These are phyloP conservation scores for Anastrepha ludens DNA, from an alignment of 1,140 invertebrate species.

Conservation along the genomic window DNA sequence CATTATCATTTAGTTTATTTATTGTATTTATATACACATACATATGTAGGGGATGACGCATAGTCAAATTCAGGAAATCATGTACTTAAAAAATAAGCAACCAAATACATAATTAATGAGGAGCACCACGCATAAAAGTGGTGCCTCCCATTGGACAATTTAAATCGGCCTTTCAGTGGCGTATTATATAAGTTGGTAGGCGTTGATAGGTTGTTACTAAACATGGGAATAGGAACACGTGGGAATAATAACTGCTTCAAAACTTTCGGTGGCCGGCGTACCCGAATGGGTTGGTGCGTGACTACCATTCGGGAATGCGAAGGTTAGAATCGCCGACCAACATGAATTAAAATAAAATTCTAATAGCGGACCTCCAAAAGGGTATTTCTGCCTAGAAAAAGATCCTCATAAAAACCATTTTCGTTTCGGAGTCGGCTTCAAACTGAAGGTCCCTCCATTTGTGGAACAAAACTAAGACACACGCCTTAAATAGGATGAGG, in stretches of 20 bases:
- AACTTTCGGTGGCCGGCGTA: too few species aligned
- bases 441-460: too few species aligned
- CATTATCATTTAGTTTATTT: slow-evolving; percentile 3
- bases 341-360: too few species aligned
- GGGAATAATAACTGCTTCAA: neutral
- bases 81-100: neutral
- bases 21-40: neutral
- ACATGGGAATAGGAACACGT: neutral
- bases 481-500: too few species aligned
- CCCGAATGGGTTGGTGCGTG: too few species aligned
- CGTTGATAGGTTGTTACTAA: neutral
- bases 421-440: too few species aligned
- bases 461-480: too few species aligned
- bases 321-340: too few species aligned
- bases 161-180: neutral
- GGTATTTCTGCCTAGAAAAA: too few species aligned
- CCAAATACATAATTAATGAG: neutral
- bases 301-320: too few species aligned
- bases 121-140: neutral
- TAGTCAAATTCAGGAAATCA: neutral
- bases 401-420: too few species aligned
- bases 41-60: neutral
- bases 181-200: neutral
- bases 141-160: neutral
- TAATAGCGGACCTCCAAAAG: too few species aligned